phyloP scores from a whole-genome alignment of 2,797 vertebrate species.

The Danio jaintianensis region DNA sequence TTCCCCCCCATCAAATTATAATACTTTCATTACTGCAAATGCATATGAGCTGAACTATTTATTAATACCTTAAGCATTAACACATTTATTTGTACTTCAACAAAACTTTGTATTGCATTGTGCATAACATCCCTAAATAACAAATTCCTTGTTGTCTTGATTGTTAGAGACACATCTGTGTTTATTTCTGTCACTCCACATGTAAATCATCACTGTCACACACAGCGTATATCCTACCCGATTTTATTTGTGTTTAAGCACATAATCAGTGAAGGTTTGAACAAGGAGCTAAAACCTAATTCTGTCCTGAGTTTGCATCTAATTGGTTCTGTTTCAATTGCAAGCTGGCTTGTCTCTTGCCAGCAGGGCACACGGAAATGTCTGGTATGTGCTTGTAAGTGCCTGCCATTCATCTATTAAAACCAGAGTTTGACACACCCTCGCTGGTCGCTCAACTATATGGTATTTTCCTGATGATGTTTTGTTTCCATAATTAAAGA shows the following conservation, averaged over 20 bases:
- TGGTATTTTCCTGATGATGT: neutral
- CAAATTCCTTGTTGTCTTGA: neutral
- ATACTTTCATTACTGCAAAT: neutral
- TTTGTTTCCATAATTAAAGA: neutral
- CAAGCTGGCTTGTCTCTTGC: constrained; percentile 26
- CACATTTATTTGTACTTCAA: neutral
- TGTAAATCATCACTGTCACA: neutral
- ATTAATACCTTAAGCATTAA: neutral
- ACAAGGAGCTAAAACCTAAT: constrained; percentile 1
- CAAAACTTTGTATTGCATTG: neutral
- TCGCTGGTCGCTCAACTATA: neutral
- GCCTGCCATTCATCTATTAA: constrained; percentile 26
- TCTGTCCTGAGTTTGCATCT: constrained; percentile 9
- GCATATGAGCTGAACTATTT: neutral
- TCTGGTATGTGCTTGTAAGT: constrained; percentile 28
- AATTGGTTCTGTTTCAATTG: constrained; percentile 24
- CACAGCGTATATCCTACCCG: neutral
- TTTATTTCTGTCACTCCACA: neutral
- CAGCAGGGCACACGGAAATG: constrained; percentile 7
- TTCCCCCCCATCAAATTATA: neutral
- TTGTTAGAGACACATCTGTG: neutral
- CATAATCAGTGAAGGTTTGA: constrained; percentile 7
- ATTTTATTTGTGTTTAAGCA: neutral
- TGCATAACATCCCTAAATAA: neutral
- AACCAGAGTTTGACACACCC: constrained; percentile 9